Conservation (phyloP, 2,113 vertebrate species). For the Centropus bengalensis region DNA sequence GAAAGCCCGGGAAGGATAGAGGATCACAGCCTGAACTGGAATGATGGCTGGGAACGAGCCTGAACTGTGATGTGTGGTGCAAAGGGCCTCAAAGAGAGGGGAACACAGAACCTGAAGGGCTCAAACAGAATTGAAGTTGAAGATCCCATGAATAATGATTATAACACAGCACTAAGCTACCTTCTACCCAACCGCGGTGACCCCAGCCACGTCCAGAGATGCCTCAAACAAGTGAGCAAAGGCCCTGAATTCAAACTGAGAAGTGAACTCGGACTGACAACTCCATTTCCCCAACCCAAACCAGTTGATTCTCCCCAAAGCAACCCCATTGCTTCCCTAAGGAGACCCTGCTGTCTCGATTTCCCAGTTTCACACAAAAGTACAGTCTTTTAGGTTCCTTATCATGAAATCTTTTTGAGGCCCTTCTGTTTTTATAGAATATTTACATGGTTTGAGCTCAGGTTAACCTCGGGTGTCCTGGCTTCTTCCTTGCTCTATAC, state of each 20-base stretch:
- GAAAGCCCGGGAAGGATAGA: background rate
- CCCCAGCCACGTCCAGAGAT: background rate
- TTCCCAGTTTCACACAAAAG: background rate
- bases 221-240: background rate
- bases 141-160: background rate
- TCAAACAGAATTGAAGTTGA: background rate
- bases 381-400: background rate
- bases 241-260: background rate
- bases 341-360: background rate
- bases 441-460: background rate
- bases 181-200: background rate
- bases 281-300: background rate
- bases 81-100: accelerated
- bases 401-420: too few relatives aligned
- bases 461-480: background rate
- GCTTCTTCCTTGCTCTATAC: background rate
- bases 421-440: background rate
- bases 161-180: background rate
- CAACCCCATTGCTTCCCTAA: background rate
- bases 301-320: background rate
- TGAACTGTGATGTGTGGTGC: background rate
- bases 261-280: background rate
- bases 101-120: background rate
- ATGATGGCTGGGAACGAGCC: background rate
- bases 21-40: background rate